Evolutionary conservation across 1,140 invertebrate species (phyloP), one percentile per base, ranked within the genome.

Genomic region (Caenorhabditis briggsae): DNA sequence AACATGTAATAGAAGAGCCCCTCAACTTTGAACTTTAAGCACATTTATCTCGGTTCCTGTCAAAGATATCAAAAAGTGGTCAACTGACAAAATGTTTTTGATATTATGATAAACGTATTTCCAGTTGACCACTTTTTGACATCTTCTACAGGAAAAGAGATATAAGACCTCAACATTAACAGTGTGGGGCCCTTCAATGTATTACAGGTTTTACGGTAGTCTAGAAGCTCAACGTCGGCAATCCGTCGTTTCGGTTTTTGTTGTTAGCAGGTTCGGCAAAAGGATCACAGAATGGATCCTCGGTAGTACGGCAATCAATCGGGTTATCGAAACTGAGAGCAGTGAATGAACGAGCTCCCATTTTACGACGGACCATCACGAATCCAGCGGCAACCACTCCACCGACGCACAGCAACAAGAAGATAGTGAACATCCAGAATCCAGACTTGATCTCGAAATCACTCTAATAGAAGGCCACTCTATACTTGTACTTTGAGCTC

Each of bases 241-340:
- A 14, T 9, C 70, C 70, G 9, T 78, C 70, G 46, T 50, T 78
- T 12, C 70, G 70, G 18, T 18, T 41, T 70, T 41, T 78, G 16
- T 23, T 50, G 23, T 50, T 78, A 12, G 46, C n/a, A 2, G 70
- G 70, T n/a, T 78, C 70, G 23, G 70, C 70, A 23, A 78, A 50
- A 2, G 70, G 70, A 78, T 78, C 70, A 78, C 83, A 41, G 85
- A 82, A 86, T 25, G 82, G 65, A 84, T 87, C 94, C 89, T 94
- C 94, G 1, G 96, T 97, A 16, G 97, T 98, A 94, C 97, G 97
- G 90, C 97, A 95, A 93, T 98, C 98, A 6, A 98, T 96, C 43
- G 97, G 97, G 94, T 99, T 99, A 94, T 98, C 97, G 93, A 99
- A 99, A 93, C 98, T 98, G 95, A 98, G 97, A 87, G 96, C 97